phyloP scores from a whole-genome alignment of 2,888 invertebrate species.

The Plagodis dolabraria region DNA sequence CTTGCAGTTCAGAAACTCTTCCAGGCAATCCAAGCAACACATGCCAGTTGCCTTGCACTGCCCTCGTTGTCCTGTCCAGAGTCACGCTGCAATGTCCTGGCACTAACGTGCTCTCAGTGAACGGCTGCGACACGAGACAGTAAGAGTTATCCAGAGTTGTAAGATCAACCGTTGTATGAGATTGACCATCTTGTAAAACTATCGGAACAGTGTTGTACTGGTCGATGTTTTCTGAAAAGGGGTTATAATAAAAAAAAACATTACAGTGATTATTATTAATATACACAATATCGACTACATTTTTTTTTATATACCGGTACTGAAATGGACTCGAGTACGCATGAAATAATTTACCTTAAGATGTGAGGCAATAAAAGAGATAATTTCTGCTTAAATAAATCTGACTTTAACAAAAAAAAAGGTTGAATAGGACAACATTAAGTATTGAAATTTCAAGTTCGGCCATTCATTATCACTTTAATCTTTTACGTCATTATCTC shows the following conservation, averaged over 20 bases:
- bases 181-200: constrained; percentile 60
- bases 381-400: too few species aligned
- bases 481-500: too few species aligned
- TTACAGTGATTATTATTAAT: not conserved
- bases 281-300: not conserved
- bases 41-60: constrained; percentile 77
- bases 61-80: constrained; percentile 66
- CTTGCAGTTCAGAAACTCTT: constrained; percentile 64
- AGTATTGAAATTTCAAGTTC: too few species aligned
- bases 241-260: too few species aligned
- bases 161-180: constrained; percentile 52
- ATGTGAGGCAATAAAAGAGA: too few species aligned
- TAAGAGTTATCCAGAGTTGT: constrained; percentile 61
- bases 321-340: too few species aligned
- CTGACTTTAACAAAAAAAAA: too few species aligned
- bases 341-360: too few species aligned
- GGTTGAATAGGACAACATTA: too few species aligned
- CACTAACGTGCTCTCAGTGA: constrained; percentile 67
- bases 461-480: too few species aligned
- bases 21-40: constrained; percentile 74
- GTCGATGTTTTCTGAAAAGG: constrained; percentile 36
- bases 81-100: constrained; percentile 71
- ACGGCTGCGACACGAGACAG: constrained; percentile 72
- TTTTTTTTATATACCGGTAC: not conserved
- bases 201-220: constrained; percentile 53